These are phyloP conservation scores for Bombus waltoni DNA, from an alignment of 1,140 invertebrate genomes.

Conservation along the genomic window DNA sequence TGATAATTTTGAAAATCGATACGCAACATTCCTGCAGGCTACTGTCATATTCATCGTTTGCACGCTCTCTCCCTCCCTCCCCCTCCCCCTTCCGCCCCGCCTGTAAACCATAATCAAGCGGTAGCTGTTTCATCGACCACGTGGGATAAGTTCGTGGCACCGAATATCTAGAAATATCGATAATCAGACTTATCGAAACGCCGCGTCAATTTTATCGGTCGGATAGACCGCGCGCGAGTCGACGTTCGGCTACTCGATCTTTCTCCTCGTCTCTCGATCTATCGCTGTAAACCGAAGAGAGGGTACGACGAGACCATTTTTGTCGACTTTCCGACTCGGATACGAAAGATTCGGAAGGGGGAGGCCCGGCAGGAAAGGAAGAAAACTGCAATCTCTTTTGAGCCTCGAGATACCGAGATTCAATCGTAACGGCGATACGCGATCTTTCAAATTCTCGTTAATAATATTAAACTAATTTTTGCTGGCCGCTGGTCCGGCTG, in stretches of 20 bases:
- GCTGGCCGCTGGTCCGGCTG: too few relatives aligned
- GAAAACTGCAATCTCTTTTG: too few relatives aligned
- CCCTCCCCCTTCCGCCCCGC: too few relatives aligned
- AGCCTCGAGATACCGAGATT: background rate
- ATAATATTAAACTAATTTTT: slow-evolving; percentile 10
- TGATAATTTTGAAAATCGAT: slow-evolving; percentile 57
- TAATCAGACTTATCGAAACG: slow-evolving; percentile 2
- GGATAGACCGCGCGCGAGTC: background rate
- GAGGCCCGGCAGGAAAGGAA: too few relatives aligned
- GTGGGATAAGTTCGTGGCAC: slow-evolving; percentile 10
- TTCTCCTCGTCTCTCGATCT: background rate
- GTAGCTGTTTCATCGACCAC: slow-evolving; percentile 1
- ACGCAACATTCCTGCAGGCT: slow-evolving; percentile 29
- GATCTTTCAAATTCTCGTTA: background rate
- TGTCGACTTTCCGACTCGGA: too few relatives aligned
- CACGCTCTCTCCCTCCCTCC: background rate
- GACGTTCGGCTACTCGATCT: background rate
- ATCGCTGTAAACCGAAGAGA: background rate
- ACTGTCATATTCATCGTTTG: slow-evolving; percentile 18
- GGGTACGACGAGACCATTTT: too few relatives aligned
- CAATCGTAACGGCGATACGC: background rate
- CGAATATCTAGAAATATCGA: slow-evolving; percentile 39
- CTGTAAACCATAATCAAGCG: slow-evolving; percentile 36
- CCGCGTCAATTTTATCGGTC: slow-evolving; percentile 31
- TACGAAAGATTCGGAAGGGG: too few relatives aligned